Base-by-base conservation (phyloP, 1,140 invertebrate genomes). In the Drosophila nebulosa region DNA sequence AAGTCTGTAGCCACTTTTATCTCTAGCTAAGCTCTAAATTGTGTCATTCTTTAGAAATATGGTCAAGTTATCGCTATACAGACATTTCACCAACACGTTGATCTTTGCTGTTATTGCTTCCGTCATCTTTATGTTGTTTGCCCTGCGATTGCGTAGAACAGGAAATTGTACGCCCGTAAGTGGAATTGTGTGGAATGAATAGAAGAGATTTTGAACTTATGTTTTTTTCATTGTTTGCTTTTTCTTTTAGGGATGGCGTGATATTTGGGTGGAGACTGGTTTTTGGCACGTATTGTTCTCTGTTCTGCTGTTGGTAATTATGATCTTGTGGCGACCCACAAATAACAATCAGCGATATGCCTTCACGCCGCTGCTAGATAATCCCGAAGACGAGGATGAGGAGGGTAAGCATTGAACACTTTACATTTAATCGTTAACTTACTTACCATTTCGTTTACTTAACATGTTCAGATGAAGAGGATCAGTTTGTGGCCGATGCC, bases 271-370 rank as follows among this genome's bases (percentile, higher is more conserved):
- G 65, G 97, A 99, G 92, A 96, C 97, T 67, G 97, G 96, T 2
- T 98, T 97, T 91, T 99, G 98, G 98, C 97, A 98, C 91, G 93
- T 98, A 18, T 92, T 98, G 16, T 99, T 99, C 91, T 97, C 96
- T 16, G 93, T 96, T 50, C 94, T 99, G 62, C 92, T 99, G 18
- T 91, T 97, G 35, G 96, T 97, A 10, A 98, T 99, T 69, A 98
- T 98, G 96, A 94, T 99, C 68, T 93, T 99, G 30, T 99, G 97
- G 97, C 92, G 97, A 72, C 98, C 98, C 3, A 97, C 97, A 2
- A 97, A 97, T 88, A 99, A 98, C 91, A 98, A 98, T 92, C 97
- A 98, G 92, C 94, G 97, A 86, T 98, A 98, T 92, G 97, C 97
- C 2, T 98, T 98, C 92, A 97, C 97, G 6, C 97, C 97, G 42